Evolutionary conservation across 2,797 vertebrate species (phyloP).

Genomic region (Pseudochromis fuscus): DNA sequence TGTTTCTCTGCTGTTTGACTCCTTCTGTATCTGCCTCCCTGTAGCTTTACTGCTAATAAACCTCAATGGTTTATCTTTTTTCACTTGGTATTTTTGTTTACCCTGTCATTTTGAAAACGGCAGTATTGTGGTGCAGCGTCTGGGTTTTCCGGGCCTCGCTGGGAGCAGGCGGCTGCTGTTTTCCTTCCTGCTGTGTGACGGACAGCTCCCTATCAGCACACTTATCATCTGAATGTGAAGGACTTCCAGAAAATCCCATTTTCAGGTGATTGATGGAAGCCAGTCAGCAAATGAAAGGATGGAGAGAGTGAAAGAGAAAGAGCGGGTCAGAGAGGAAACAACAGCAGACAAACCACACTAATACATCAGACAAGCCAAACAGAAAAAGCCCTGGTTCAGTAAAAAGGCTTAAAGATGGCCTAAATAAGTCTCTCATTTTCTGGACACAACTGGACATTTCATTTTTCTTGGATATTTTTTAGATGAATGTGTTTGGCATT

Average conservation of each 20-base stretch:
- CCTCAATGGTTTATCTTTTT: not conserved
- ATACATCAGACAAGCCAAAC: not conserved
- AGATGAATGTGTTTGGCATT: too few relatives aligned
- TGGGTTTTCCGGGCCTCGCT: conserved; percentile 14
- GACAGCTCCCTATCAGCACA: conserved; percentile 73
- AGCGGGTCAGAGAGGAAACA: conserved; percentile 28
- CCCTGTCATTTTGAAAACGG: conserved; percentile 1
- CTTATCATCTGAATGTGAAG: conserved; percentile 77
- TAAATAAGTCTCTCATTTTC: too few relatives aligned
- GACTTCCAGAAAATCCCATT: conserved; percentile 75
- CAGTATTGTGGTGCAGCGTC: conserved; percentile 6
- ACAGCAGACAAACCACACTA: not conserved
- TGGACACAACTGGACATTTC: too few relatives aligned
- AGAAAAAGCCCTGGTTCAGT: not conserved
- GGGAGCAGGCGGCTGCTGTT: conserved; percentile 50
- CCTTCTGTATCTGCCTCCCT: not conserved
- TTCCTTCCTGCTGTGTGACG: conserved; percentile 60
- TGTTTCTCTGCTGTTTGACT: not conserved
- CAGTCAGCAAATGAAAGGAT: conserved; percentile 58
- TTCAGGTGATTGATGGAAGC: conserved; percentile 77
- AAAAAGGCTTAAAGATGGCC: too few relatives aligned
- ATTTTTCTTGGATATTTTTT: too few relatives aligned
- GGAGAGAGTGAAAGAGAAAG: conserved; percentile 42
- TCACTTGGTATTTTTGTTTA: not conserved
- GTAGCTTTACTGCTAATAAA: not conserved